Base-by-base conservation (phyloP, 2,888 invertebrate genomes). In the Sylvicola cinctus region DNA sequence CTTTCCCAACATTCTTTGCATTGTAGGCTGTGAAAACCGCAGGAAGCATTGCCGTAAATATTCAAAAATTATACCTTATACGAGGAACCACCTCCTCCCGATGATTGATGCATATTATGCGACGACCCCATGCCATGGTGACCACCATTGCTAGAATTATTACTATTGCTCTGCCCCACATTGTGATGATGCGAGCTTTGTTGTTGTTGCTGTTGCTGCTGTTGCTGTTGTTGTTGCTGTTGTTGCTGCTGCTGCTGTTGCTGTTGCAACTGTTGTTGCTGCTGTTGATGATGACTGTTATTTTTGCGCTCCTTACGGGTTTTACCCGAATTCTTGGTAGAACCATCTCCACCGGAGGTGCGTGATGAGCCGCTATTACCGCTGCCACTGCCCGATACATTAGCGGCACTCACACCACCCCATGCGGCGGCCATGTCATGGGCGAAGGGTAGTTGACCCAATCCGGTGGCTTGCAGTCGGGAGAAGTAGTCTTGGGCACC, bases 401-500 rank as follows among this genome's bases (percentile, higher is more conserved):
- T 2, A 60, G 48, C 1, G 58, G 63, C 0, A 61, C 62, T 3
- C 62, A 48, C 0, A n/a, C 62, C 50, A 6, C 58, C 60, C 43
- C 68, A 61, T 31, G 71, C 65, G 37, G 65, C 63, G 29, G 67
- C 65, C 43, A 76, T 55, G 49, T 71, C 71, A 49, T 71, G 71
- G 12, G 73, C 74, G 51, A 58, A 58, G 0, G 79, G 67, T 56
- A 81, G 76, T 47, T 69, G 72, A 29, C 68, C 68, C 37, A 81
- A 54, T 15, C 80, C 80, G 7, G 80, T 75, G 3, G 80, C 80
- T 55, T 84, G 84, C 42, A 85, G 60, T 39, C 83, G 68, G 31
- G 79, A 78, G 43, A 85, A 68, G 58, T 85, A 85, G 57, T 85
- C 84, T 55, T 85, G 85, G 1, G 84, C 83, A 8, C 20, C 20